phyloP scores from a whole-genome alignment of 2,797 vertebrate genomes.

The Pseudocheirus occidentalis region DNA sequence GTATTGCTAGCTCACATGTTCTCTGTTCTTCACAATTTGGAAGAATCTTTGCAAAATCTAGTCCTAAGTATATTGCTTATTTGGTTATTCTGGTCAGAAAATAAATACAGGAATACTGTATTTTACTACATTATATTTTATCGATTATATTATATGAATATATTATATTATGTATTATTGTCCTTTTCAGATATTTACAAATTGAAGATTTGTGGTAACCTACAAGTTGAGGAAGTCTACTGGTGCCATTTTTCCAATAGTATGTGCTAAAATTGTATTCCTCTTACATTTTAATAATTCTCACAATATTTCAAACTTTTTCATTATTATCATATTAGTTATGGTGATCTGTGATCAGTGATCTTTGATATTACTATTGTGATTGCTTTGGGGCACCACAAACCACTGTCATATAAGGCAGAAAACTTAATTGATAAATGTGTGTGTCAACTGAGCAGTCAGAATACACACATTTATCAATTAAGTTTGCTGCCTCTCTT shows the following conservation, averaged over 20 bases:
- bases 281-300: background rate
- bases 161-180: background rate
- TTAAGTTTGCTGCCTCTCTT: too few species aligned
- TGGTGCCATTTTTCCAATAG: background rate
- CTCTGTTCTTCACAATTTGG: background rate
- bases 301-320: background rate
- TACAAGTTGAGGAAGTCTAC: background rate
- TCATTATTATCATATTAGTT: background rate
- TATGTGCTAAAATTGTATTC: background rate
- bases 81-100: background rate
- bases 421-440: background rate
- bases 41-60: constrained; percentile 7
- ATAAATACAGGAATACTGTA: background rate
- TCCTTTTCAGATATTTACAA: background rate
- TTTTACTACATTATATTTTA: background rate
- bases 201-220: background rate
- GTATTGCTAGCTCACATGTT: background rate
- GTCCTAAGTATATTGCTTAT: background rate
- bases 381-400: background rate
- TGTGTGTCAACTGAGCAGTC: too few species aligned
- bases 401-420: background rate
- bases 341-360: background rate
- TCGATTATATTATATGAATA: too few species aligned
- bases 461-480: too few species aligned
- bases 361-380: background rate